These are phyloP conservation scores for Bubalus kerabau DNA, from an alignment of 2,113 vertebrate species.

Conservation along the genomic window DNA sequence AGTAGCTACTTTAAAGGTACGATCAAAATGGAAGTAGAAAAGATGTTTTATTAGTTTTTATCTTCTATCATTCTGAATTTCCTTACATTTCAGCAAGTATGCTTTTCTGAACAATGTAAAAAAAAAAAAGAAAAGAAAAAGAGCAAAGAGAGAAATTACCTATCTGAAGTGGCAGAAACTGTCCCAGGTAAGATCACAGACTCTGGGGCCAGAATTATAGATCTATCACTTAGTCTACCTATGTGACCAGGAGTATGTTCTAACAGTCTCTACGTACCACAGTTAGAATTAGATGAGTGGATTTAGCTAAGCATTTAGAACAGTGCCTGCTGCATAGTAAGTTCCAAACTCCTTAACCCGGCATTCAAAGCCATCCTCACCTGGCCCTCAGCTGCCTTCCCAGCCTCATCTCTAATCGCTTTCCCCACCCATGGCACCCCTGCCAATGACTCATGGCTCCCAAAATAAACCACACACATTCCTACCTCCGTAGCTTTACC, in stretches of 20 bases:
- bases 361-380: background rate
- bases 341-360: background rate
- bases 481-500: background rate
- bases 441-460: constrained; percentile 25
- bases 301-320: background rate
- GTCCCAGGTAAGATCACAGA: background rate
- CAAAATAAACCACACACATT: constrained; percentile 27
- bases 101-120: background rate
- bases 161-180: background rate
- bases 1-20: background rate
- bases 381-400: background rate
- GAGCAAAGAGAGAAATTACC: background rate
- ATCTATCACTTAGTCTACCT: background rate
- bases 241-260: background rate
- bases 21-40: background rate
- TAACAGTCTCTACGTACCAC: background rate
- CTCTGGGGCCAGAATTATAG: background rate
- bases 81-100: background rate
- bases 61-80: background rate
- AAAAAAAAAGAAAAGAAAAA: background rate
- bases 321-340: background rate
- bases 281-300: background rate
- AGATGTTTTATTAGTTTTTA: background rate
- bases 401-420: background rate
- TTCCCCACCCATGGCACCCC: background rate